Conservation (phyloP, 2,888 invertebrate genomes). For the Marronus borbonicus region DNA sequence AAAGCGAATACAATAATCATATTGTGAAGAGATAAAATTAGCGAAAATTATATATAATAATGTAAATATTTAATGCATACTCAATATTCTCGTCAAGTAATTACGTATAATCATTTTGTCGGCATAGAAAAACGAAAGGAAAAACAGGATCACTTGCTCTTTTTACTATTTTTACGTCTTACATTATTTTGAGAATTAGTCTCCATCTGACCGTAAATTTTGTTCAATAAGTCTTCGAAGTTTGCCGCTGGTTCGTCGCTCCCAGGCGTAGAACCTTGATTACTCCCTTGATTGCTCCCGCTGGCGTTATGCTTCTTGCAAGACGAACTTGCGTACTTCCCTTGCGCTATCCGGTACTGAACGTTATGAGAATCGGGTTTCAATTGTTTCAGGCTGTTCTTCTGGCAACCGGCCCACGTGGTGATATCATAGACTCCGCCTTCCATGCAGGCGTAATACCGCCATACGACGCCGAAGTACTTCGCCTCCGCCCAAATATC, state of each 20-base stretch:
- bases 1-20: slow-evolving; percentile 31
- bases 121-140: slow-evolving; percentile 18
- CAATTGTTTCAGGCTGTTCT: slow-evolving; percentile 83
- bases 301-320: slow-evolving; percentile 53
- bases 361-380: slow-evolving; percentile 94
- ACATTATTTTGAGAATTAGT: slow-evolving; percentile 63
- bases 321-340: slow-evolving; percentile 74
- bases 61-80: slow-evolving; percentile 40
- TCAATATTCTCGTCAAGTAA: slow-evolving; percentile 7
- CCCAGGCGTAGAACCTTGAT: slow-evolving; percentile 58
- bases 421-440: slow-evolving; percentile 96
- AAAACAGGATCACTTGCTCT: slow-evolving; percentile 47
- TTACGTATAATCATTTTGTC: slow-evolving; percentile 34
- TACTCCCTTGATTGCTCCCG: slow-evolving; percentile 54
- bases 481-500: slow-evolving; percentile 96
- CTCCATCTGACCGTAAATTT: slow-evolving; percentile 80
- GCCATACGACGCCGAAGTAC: slow-evolving; percentile 91
- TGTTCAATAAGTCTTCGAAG: slow-evolving; percentile 87
- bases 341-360: slow-evolving; percentile 88
- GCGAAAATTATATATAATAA: slow-evolving; percentile 35
- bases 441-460: slow-evolving; percentile 97
- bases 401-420: slow-evolving; percentile 97
- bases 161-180: slow-evolving; percentile 64
- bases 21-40: slow-evolving; percentile 43
- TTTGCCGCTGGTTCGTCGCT: slow-evolving; percentile 81